Conservation (phyloP, 2,113 vertebrate genomes). For the Chelonoidis abingdonii region DNA sequence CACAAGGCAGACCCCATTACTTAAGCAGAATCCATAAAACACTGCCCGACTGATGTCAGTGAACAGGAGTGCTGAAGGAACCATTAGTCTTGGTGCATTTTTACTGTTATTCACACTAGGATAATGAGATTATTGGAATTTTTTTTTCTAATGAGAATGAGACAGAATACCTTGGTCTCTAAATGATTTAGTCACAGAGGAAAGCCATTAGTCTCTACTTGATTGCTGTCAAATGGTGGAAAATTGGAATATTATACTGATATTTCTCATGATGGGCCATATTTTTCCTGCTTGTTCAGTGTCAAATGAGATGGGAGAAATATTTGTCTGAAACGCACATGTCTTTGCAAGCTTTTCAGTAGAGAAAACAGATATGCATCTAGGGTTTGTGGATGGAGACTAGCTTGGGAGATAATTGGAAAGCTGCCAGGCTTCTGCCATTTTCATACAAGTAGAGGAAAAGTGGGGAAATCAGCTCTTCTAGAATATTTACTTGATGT, state of each 20-base stretch:
- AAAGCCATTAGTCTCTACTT: slow-evolving; percentile 87
- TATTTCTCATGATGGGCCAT: slow-evolving; percentile 84
- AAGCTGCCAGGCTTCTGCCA: slow-evolving; percentile 8
- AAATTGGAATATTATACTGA: slow-evolving; percentile 85
- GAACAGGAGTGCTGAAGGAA: slow-evolving; percentile 61
- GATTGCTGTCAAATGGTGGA: slow-evolving; percentile 90
- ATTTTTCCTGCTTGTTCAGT: slow-evolving; percentile 71
- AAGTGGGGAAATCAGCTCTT: neutral
- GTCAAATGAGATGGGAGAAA: slow-evolving; percentile 63
- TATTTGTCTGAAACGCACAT: slow-evolving; percentile 2
- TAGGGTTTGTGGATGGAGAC: neutral
- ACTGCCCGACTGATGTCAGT: slow-evolving; percentile 73
- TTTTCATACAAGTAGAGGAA: neutral
- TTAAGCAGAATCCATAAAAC: slow-evolving; percentile 24
- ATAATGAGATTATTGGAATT: slow-evolving; percentile 90
- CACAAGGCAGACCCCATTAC: neutral
- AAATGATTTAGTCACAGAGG: slow-evolving; percentile 87
- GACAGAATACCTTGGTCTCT: slow-evolving; percentile 87
- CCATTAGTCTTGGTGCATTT: slow-evolving; percentile 86
- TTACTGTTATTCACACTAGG: slow-evolving; percentile 86
- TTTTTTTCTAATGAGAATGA: slow-evolving; percentile 89
- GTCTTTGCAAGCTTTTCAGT: slow-evolving; percentile 22
- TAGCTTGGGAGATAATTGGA: neutral
- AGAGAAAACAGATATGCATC: slow-evolving; percentile 8
- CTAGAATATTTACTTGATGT: neutral